Conservation (phyloP, 2,797 vertebrate genomes). For the Micromesistius poutassou region DNA sequence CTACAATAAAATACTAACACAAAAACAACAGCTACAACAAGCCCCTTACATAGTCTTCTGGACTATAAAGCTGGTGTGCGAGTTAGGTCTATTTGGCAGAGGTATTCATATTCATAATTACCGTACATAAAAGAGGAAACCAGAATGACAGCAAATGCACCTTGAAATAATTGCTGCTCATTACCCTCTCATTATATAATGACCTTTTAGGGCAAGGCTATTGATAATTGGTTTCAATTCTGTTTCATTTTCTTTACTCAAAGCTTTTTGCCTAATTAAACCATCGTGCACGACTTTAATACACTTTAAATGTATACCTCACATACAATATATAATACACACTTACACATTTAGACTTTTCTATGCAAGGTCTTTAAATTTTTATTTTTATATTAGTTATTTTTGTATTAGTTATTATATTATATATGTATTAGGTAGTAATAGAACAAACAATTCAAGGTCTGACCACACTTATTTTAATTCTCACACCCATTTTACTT, state of each 20-base stretch:
- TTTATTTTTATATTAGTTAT: not conserved
- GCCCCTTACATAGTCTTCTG: not conserved
- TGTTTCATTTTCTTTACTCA: not conserved
- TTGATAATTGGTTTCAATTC: not conserved
- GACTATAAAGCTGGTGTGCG: not conserved
- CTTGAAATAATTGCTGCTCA: not conserved
- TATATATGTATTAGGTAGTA: not conserved
- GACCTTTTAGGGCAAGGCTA: not conserved
- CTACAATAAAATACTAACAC: too few species aligned
- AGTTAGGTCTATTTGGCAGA: not conserved
- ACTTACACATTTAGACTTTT: not conserved
- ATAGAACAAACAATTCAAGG: not conserved
- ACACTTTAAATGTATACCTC: not conserved
- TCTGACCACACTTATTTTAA: too few species aligned
- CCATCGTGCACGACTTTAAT: not conserved
- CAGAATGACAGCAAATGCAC: not conserved
- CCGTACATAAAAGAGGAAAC: not conserved
- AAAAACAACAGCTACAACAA: not conserved
- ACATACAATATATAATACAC: not conserved
- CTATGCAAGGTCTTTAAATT: not conserved
- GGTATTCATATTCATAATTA: conserved; percentile 3
- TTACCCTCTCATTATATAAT: not conserved
- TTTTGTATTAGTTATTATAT: not conserved
- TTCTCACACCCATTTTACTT: not conserved
- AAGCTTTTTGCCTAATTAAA: not conserved